phyloP scores from a whole-genome alignment of 30 jellyfish, hydroid and myxozoan genomes.

The Sanderia malayensis region DNA sequence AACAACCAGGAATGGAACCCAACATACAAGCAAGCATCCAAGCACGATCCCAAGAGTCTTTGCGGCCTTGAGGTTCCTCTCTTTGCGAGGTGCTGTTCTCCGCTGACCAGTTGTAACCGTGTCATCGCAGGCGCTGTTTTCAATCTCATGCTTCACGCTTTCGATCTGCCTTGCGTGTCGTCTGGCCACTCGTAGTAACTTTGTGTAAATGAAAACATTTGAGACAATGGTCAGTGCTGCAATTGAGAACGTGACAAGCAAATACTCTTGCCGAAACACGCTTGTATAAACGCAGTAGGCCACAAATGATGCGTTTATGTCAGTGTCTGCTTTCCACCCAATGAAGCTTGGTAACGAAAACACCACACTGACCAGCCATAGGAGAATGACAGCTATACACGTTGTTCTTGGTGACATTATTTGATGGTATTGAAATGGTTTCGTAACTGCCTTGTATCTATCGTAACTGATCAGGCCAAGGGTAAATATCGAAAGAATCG shows the following conservation, averaged over 20 bases:
- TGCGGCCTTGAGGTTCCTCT: slow-evolving; percentile 80
- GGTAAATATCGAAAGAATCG: slow-evolving; percentile 67
- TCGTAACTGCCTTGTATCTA: slow-evolving; percentile 72
- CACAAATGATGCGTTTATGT: slow-evolving; percentile 14
- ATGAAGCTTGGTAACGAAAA: slow-evolving; percentile 67
- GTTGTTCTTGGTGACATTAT: slow-evolving; percentile 49
- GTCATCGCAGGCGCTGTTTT: slow-evolving; percentile 46
- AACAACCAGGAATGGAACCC: slow-evolving; percentile 81
- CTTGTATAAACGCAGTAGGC: slow-evolving; percentile 83
- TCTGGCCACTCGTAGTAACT: slow-evolving; percentile 63
- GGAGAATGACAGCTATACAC: slow-evolving; percentile 23
- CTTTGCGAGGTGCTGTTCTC: slow-evolving; percentile 50
- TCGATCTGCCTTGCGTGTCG: slow-evolving; percentile 77
- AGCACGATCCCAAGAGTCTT: slow-evolving; percentile 81
- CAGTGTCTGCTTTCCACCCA: slow-evolving; percentile 69
- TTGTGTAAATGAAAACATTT: slow-evolving; percentile 55
- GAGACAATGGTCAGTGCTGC: slow-evolving; percentile 43
- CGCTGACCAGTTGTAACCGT: slow-evolving; percentile 9
- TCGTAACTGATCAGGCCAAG: slow-evolving; percentile 85
- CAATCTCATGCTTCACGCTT: slow-evolving; percentile 59
- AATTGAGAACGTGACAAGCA: slow-evolving; percentile 33
- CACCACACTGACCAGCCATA: slow-evolving; percentile 53
- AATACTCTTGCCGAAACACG: slow-evolving; percentile 65
- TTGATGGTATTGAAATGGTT: slow-evolving; percentile 73
- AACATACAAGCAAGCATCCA: slow-evolving; percentile 70